A percentile compares a stretch with the other conserved stretches of the same genome.
Evolutionary conservation across 2,888 invertebrate species (phyloP).

Genomic region (Scrobipalpa costella): DNA sequence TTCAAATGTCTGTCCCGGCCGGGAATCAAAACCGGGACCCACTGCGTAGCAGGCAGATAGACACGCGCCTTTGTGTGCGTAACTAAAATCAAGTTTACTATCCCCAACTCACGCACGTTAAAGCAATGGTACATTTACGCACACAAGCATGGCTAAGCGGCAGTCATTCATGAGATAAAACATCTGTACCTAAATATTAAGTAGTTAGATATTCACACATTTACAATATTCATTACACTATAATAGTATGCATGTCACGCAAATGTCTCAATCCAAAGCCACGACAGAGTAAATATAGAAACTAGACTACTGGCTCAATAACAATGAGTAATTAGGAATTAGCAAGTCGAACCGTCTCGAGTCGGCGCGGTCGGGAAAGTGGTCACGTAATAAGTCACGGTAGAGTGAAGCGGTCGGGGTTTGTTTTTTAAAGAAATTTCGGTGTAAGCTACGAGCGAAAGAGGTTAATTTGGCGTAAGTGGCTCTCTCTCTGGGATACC

Average conservation of each 20-base stretch:
- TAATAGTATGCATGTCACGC: background rate
- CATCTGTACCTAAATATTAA: no score
- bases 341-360: background rate
- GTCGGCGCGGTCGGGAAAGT: slow-evolving; percentile 5
- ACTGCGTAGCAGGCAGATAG: no score
- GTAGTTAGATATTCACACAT: background rate
- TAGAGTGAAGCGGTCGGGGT: background rate
- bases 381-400: background rate
- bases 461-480: background rate
- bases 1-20: no score
- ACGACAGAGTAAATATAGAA: background rate
- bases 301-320: slow-evolving; percentile 6
- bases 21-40: no score
- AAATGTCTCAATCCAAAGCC: background rate
- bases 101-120: no score
- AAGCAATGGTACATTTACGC: no score
- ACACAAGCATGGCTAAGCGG: no score
- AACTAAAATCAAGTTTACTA: no score
- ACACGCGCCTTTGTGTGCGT: no score
- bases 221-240: background rate
- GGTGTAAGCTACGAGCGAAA: background rate
- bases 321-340: background rate
- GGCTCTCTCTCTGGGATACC: background rate
- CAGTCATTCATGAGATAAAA: no score
- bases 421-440: background rate